These are phyloP conservation scores for Strix uralensis DNA, from an alignment of 2,113 vertebrate species.

Conservation along the genomic window DNA sequence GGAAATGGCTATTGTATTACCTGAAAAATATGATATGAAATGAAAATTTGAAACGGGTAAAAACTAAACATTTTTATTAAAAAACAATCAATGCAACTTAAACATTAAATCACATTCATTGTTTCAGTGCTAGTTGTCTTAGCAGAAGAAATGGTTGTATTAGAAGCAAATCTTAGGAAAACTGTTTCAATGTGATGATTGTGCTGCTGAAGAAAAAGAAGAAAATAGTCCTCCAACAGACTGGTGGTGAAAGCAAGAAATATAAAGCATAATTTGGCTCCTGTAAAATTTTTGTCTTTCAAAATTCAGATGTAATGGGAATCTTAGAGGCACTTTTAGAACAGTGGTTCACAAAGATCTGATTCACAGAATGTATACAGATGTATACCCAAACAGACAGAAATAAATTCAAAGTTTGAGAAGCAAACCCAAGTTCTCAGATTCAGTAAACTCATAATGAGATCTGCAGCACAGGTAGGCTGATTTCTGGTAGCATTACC, in stretches of 20 bases:
- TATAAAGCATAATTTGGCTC: neutral
- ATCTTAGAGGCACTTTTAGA: neutral
- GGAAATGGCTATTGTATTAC: neutral
- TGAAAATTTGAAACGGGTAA: neutral
- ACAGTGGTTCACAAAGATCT: neutral
- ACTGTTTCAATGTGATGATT: neutral
- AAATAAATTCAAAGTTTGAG: neutral
- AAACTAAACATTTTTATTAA: neutral
- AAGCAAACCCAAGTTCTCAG: neutral
- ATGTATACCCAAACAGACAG: neutral
- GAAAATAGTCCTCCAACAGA: neutral
- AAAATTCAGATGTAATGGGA: neutral
- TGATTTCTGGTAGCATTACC: neutral
- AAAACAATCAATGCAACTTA: neutral
- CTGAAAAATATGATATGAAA: neutral
- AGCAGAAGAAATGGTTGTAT: neutral
- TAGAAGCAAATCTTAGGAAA: neutral
- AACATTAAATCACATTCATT: neutral
- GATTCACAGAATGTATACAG: neutral
- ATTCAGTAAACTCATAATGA: neutral
- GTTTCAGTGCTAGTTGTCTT: neutral
- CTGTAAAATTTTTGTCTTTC: neutral
- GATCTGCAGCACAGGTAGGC: neutral
- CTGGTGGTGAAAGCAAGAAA: neutral
- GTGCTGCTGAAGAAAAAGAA: neutral